These are phyloP conservation scores for Heliconius nattereri DNA, from an alignment of 1,140 invertebrate species.

Conservation along the genomic window DNA sequence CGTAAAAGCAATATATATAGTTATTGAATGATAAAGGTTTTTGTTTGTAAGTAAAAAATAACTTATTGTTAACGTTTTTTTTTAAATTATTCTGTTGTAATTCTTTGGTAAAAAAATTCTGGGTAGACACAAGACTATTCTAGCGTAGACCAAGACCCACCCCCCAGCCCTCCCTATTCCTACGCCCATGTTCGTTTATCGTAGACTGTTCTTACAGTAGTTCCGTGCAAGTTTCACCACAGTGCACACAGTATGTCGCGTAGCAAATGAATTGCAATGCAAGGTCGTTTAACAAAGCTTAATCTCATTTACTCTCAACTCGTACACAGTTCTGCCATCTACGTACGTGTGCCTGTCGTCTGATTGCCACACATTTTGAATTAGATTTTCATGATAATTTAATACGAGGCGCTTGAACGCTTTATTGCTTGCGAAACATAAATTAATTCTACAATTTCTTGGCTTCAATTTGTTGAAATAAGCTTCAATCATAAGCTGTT, in stretches of 20 bases:
- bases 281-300: slow-evolving; percentile 76
- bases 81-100: no score
- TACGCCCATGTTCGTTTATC: slow-evolving; percentile 8
- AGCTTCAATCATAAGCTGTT: background rate
- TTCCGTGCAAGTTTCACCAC: slow-evolving; percentile 62
- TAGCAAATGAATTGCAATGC: slow-evolving; percentile 72
- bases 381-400: slow-evolving; percentile 64
- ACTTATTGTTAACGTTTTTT: no score
- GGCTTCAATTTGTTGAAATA: background rate
- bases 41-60: no score
- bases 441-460: slow-evolving; percentile 48
- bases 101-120: no score
- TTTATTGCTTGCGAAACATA: slow-evolving; percentile 51
- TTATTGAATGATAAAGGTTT: no score
- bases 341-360: slow-evolving; percentile 53
- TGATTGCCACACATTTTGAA: slow-evolving; percentile 66
- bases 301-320: slow-evolving; percentile 61
- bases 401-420: slow-evolving; percentile 50
- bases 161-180: no score
- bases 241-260: slow-evolving; percentile 49
- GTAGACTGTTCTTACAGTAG: slow-evolving; percentile 40
- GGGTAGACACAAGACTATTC: no score
- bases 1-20: no score
- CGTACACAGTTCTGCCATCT: slow-evolving; percentile 33
- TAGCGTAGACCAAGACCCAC: no score